Base-by-base conservation (phyloP, 2,113 vertebrate species). In the Gasterosteus nipponicus region DNA sequence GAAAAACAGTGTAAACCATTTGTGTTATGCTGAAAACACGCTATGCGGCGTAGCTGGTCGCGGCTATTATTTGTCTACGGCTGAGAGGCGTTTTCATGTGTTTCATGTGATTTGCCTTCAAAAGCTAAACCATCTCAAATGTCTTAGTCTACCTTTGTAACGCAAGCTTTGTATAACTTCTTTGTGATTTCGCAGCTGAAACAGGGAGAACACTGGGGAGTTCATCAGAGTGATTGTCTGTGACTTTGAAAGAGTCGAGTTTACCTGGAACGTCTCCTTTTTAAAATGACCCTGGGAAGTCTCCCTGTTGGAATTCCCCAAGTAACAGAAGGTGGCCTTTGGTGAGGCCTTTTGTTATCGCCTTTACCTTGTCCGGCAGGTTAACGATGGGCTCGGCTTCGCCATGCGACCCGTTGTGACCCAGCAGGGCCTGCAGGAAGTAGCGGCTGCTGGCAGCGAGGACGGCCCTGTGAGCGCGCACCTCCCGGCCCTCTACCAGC, bases 361-460 rank as follows among this genome's bases (percentile, higher is more conserved):
- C 94, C 46, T 60, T 82, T 85, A 98, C 97, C 96, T 97, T 96
- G 73, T 96, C 95, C 3, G 97, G 97, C 89, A 98, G 94, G 92
- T 94, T 96, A 93, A 98, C 96, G 93, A 97, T 94, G 90, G 95
- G 92, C 86, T 96, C 96, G 83, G 94, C 92, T 91, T 96, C 94
- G 0, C 71, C 59, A 0, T 31, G 10, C 1, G 80, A 35, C 14
- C 69, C 26, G 1, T 91, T 94, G 91, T 95, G 95, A 73, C 95
- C 95, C 10, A 96, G 94, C 82, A 98, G 93, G 3, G 93, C 95
- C 91, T 97, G 96, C 85, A 97, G 94, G 93, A 98, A 98, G 94
- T 97, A 98, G 90, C 96, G 95, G 87, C 97, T 98, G 89, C 96
- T 96, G 0, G 97, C 96, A 3, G 97, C 97, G 86, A 98, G 95